Evolutionary conservation across 2,113 vertebrate species (phyloP), one percentile per base, ranked within the genome.

Genomic region (Psammodynastes pulverulentus): DNA sequence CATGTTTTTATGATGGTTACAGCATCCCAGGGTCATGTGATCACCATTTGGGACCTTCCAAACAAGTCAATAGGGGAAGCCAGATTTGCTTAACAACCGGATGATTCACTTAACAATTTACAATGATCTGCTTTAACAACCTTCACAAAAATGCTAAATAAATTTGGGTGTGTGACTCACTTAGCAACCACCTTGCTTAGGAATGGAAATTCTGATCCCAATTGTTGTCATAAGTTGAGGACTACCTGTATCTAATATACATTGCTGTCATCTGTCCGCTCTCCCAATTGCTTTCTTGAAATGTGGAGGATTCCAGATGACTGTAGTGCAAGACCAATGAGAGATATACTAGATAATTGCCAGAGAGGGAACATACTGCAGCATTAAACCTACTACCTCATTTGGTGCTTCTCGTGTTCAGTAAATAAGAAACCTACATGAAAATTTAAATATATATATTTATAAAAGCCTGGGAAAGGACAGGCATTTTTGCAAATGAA

Each of bases 391-490:
- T 92, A 93, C 67, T 85, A 52, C 51, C 34, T 88, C 93, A 92
- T 94, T 94, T 58, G 92, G 86, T 84, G 29, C 19, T 90, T 90
- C 93, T 94, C 92, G 92, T 93, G 87, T 92, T 94, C 93, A 94
- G 94, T 93, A 67, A 95, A 94, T 86, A 4, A 91, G 94, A 94
- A 92, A 92, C 46, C 86, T 91, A 87, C 34, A 92, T n/a, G 86
- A 87, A 90, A 1, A 0, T 34, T 49, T 48, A 49, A 21, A 53
- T 6, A 49, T 21, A n/a, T n/a, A n/a, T n/a, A n/a, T n/a, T n/a
- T 23, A 54, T n/a, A 67, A 72, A 72, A 72, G n/a, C 5, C 15
- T 72, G 67, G 15, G 13, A 72, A 39, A 72, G n/a, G 67, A 39
- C 15, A 72, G 19, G n/a, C n/a, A 39, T 39, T 72, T 39, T 72